These are phyloP conservation scores for Lordiphosa stackelbergi DNA, from an alignment of 1,140 invertebrate genomes.

Conservation along the genomic window DNA sequence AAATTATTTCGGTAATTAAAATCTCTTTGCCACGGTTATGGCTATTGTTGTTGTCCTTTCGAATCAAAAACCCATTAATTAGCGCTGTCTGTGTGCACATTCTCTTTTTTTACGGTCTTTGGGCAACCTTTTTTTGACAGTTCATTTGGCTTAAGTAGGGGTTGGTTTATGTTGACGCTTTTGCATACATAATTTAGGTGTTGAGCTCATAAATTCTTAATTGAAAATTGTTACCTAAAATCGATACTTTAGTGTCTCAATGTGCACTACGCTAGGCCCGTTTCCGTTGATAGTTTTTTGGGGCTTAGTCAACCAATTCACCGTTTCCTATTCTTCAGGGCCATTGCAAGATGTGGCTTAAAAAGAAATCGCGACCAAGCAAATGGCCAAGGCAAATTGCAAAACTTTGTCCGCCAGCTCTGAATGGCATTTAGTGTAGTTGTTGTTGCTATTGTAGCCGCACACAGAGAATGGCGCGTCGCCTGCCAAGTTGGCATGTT, in stretches of 20 bases:
- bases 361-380: constrained; percentile 50
- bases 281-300: not conserved
- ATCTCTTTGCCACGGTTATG: constrained; percentile 7
- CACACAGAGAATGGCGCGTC: not conserved
- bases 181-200: constrained; percentile 33
- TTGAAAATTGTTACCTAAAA: constrained; percentile 5
- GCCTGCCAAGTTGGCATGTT: constrained; percentile 9
- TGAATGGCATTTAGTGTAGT: constrained; percentile 59
- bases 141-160: not conserved
- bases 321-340: not conserved
- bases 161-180: constrained; percentile 50
- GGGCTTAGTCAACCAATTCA: not conserved
- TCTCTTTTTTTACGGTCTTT: not conserved
- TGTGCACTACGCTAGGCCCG: too few species aligned
- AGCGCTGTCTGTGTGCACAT: constrained; percentile 15
- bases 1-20: constrained; percentile 45
- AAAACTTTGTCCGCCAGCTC: constrained; percentile 51
- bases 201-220: constrained; percentile 39
- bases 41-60: constrained; percentile 2
- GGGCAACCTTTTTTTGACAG: too few species aligned
- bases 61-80: constrained; percentile 58
- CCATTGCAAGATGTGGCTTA: constrained; percentile 26
- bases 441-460: not conserved
- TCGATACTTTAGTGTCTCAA: too few species aligned
- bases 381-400: constrained; percentile 64